These are phyloP conservation scores for Cinara cedri DNA, from an alignment of 2,888 invertebrate genomes.

Conservation along the genomic window DNA sequence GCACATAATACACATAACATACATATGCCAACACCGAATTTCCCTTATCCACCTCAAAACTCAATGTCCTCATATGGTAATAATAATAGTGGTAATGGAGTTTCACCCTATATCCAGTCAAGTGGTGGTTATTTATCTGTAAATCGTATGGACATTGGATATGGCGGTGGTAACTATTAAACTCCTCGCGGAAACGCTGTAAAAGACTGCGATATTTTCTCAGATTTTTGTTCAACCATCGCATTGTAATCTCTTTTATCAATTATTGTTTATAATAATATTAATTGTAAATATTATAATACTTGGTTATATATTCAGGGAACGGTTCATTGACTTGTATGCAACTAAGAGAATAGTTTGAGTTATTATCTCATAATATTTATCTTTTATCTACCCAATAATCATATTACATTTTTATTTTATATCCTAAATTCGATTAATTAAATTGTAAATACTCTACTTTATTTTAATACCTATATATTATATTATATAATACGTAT, in stretches of 20 bases:
- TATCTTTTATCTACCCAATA: slow-evolving; percentile 36
- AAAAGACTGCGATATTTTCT: slow-evolving; percentile 56
- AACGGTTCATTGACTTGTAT: slow-evolving; percentile 45
- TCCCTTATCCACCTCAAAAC: slow-evolving; percentile 66
- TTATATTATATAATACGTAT: too few relatives aligned
- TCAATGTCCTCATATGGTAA: slow-evolving; percentile 63
- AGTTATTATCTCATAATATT: slow-evolving; percentile 42
- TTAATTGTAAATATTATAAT: slow-evolving; percentile 47
- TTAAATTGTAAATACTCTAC: slow-evolving; percentile 32
- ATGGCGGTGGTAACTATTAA: slow-evolving; percentile 55
- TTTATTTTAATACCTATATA: not conserved
- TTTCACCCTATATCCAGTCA: slow-evolving; percentile 45
- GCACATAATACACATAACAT: slow-evolving; percentile 67
- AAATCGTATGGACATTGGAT: slow-evolving; percentile 52
- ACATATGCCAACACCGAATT: slow-evolving; percentile 75
- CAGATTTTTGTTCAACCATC: slow-evolving; percentile 50
- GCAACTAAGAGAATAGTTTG: slow-evolving; percentile 41
- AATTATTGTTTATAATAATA: slow-evolving; percentile 34
- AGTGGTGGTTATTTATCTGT: slow-evolving; percentile 48
- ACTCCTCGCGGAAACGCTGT: slow-evolving; percentile 20
- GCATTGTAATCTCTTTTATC: slow-evolving; percentile 50
- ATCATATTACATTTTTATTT: slow-evolving; percentile 37
- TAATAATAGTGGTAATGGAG: slow-evolving; percentile 16
- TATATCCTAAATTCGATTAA: slow-evolving; percentile 29
- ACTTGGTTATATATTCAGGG: slow-evolving; percentile 51